phyloP scores from a whole-genome alignment of 2,888 invertebrate genomes.

The Eristalis pertinax region DNA sequence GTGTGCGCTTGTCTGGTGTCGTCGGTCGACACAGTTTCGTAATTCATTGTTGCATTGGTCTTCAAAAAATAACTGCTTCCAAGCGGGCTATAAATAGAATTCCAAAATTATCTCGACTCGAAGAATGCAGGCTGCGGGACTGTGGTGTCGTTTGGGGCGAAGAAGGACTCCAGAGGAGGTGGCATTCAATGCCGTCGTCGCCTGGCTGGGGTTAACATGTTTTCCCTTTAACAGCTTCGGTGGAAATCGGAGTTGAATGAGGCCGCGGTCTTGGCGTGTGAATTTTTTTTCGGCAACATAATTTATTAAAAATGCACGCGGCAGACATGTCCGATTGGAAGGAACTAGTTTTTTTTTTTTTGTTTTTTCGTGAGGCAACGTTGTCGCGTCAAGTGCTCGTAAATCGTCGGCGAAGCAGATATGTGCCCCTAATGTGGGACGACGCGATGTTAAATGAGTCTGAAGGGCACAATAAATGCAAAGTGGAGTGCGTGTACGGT shows the following conservation, averaged over 20 bases:
- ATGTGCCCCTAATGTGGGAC: not conserved
- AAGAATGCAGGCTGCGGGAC: not conserved
- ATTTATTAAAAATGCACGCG: not conserved
- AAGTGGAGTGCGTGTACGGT: not conserved
- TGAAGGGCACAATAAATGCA: not conserved
- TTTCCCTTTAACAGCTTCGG: slow-evolving; percentile 15
- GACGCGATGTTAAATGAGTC: not conserved
- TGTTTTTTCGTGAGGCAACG: not conserved
- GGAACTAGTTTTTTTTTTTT: not conserved
- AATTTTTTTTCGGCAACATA: not conserved
- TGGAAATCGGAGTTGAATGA: not conserved
- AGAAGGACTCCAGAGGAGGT: slow-evolving; percentile 1
- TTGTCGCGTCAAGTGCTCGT: not conserved
- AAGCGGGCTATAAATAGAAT: slow-evolving; percentile 59
- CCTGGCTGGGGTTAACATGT: not conserved
- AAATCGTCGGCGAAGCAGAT: not conserved
- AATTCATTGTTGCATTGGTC: slow-evolving; percentile 58
- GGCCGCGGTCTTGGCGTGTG: not conserved
- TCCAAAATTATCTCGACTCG: slow-evolving; percentile 56
- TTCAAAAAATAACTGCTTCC: slow-evolving; percentile 60
- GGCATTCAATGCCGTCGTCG: not conserved
- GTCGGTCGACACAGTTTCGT: slow-evolving; percentile 63
- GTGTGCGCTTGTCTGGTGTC: slow-evolving; percentile 18
- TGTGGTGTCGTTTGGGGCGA: not conserved
- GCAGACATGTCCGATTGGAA: too few species aligned